phyloP scores from a whole-genome alignment of 2,113 vertebrate species.

The Felis catus region F.catus_Fca126_mat1.0 CM031418.1:93127501-93128000 shows the following conservation, averaged over 20 bases:
- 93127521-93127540: background rate
- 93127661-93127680: background rate
- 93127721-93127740: too few relatives aligned
- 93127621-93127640: background rate
- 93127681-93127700: background rate
- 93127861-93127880: too few relatives aligned
- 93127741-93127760: too few relatives aligned
- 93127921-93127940: background rate
- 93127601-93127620: background rate
- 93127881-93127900: too few relatives aligned
- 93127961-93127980: background rate
- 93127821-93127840: too few relatives aligned
- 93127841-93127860: too few relatives aligned
- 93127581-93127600: background rate
- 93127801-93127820: too few relatives aligned
- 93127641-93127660: background rate
- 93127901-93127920: background rate
- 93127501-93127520: background rate
- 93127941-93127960: background rate
- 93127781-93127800: too few relatives aligned
- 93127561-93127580: background rate
- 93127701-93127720: too few relatives aligned
- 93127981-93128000: background rate
- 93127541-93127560: background rate
- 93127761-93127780: too few relatives aligned